phyloP scores from a whole-genome alignment of 2,888 invertebrate species.

The Petrophora chlorosata region DNA sequence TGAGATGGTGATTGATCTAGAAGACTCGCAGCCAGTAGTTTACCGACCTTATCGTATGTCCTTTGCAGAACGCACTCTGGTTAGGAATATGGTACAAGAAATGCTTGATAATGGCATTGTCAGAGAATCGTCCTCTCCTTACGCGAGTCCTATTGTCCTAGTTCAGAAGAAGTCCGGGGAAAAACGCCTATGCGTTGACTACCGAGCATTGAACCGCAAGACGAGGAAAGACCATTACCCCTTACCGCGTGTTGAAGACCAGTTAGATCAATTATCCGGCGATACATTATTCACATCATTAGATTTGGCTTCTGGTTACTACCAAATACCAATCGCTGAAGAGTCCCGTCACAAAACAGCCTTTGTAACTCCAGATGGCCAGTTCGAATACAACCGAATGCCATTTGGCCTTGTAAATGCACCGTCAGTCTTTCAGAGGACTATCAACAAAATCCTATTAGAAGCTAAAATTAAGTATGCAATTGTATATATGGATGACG shows the following conservation, averaged over 20 bases:
- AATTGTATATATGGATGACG: not conserved
- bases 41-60: constrained; percentile 30
- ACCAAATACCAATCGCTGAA: constrained; percentile 8
- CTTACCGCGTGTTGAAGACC: constrained; percentile 36
- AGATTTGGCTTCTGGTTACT: too few relatives aligned
- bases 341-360: not conserved
- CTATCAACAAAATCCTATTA: not conserved
- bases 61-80: constrained; percentile 14
- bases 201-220: constrained; percentile 25
- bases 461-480: not conserved
- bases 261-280: constrained; percentile 9
- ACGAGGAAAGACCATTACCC: constrained; percentile 35
- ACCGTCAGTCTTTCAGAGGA: not conserved
- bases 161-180: constrained; percentile 41
- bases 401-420: not conserved
- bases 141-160: constrained; percentile 38
- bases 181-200: constrained; percentile 24
- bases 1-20: constrained; percentile 27
- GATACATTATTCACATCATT: not conserved
- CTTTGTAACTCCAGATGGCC: too few relatives aligned
- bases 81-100: constrained; percentile 33
- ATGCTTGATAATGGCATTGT: constrained; percentile 34
- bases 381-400: not conserved
- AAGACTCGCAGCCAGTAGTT: constrained; percentile 15
- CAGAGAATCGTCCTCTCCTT: constrained; percentile 26